These are phyloP conservation scores for Globodera rostochiensis DNA, from an alignment of 1,140 invertebrate genomes.

Conservation along the genomic window DNA sequence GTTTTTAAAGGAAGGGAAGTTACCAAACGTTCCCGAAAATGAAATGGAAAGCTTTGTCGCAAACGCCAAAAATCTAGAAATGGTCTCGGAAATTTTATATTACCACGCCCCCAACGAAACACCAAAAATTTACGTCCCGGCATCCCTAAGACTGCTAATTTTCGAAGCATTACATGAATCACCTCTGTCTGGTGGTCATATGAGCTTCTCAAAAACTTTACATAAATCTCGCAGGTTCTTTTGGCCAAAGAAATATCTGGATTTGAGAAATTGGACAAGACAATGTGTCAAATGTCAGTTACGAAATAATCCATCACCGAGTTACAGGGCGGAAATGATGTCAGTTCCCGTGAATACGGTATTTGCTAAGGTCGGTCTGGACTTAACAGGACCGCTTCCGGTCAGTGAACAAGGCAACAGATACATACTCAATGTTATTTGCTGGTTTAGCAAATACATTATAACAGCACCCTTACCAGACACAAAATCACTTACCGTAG, in stretches of 20 bases:
- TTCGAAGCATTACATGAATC: conserved; percentile 25
- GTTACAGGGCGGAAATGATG: conserved; percentile 9
- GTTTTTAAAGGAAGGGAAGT: neutral
- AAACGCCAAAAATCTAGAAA: neutral
- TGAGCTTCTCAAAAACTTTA: conserved; percentile 24
- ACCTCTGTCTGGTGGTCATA: conserved; percentile 24
- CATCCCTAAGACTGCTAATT: neutral
- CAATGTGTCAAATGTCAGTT: conserved; percentile 32
- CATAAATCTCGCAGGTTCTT: conserved; percentile 26
- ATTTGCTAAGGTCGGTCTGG: conserved; percentile 26
- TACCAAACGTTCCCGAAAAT: neutral
- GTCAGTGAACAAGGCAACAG: conserved; percentile 12
- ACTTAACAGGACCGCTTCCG: conserved; percentile 28
- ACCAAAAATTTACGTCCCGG: neutral
- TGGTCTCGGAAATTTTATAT: neutral
- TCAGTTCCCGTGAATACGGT: conserved; percentile 2
- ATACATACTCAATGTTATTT: conserved; percentile 34
- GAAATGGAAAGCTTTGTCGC: neutral
- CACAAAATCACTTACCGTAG: conserved; percentile 13
- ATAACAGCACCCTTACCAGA: conserved; percentile 32
- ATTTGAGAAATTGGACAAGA: conserved; percentile 6
- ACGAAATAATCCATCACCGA: conserved; percentile 1
- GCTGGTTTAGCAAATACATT: conserved; percentile 34
- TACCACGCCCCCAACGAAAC: neutral
- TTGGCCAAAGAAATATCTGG: conserved; percentile 27